Conservation (phyloP, 2,113 vertebrate genomes). For the Galemys pyrenaicus region DNA sequence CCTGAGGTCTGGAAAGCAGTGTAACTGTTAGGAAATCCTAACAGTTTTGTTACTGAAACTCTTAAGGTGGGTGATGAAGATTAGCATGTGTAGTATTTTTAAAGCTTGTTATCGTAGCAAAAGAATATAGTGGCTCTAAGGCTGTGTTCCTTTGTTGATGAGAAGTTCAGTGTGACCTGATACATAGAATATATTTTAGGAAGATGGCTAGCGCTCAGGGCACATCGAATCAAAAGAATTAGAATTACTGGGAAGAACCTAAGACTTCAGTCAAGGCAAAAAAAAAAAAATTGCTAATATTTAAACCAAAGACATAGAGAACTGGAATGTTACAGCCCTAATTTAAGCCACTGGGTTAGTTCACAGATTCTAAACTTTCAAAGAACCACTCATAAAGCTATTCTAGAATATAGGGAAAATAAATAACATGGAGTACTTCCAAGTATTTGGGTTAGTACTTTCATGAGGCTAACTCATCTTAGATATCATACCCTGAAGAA, state of each 20-base stretch:
- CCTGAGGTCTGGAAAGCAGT: neutral
- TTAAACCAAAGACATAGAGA: neutral
- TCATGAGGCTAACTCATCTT: constrained; percentile 1
- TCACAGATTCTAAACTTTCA: neutral
- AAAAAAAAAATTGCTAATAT: neutral
- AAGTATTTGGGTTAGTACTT: neutral
- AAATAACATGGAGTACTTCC: neutral
- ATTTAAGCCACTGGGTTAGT: neutral
- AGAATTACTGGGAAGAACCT: neutral
- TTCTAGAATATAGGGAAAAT: neutral
- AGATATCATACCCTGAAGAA: neutral
- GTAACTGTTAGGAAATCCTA: neutral
- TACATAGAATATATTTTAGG: neutral
- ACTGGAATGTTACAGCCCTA: neutral
- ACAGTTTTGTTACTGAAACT: neutral
- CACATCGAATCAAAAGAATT: neutral
- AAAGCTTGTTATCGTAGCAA: neutral
- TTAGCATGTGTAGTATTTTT: neutral
- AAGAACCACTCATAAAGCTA: neutral
- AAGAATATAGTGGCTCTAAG: neutral
- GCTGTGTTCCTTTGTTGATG: neutral
- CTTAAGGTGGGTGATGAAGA: neutral
- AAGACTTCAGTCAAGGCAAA: neutral
- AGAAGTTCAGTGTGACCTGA: neutral
- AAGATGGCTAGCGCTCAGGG: neutral